A percentile compares a stretch with the other conserved stretches of the same genome.
These are phyloP conservation scores for Chaetorhynchus papuensis DNA, from an alignment of 2,113 vertebrate species.

Conservation along the genomic window DNA sequence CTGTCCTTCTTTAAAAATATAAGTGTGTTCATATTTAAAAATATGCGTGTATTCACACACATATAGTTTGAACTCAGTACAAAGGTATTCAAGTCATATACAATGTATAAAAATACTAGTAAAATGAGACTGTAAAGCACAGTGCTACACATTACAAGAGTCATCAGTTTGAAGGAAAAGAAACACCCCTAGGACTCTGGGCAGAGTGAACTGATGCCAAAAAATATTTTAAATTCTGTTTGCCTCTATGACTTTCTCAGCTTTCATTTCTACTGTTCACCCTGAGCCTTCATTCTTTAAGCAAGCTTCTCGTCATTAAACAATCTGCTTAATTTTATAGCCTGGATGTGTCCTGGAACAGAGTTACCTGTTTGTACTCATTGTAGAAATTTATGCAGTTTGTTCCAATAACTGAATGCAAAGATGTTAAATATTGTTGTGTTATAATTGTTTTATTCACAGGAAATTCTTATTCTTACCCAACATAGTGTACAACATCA, in stretches of 20 bases:
- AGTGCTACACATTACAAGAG: not conserved
- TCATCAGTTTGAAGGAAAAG: not conserved
- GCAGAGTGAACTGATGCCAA: not conserved
- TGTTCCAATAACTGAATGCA: not conserved
- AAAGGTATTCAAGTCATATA: not conserved
- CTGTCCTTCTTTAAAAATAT: not conserved
- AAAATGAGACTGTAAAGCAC: not conserved
- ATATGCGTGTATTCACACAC: not conserved
- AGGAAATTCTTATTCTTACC: not conserved
- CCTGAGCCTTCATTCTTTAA: not conserved
- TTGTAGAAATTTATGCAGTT: not conserved
- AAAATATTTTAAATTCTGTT: not conserved
- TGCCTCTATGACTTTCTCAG: not conserved
- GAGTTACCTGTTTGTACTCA: not conserved
- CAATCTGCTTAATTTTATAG: not conserved
- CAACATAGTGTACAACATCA: not conserved
- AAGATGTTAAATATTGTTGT: not conserved
- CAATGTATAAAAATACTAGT: not conserved
- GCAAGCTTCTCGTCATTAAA: not conserved
- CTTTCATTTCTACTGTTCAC: not conserved
- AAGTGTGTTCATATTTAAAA: not conserved
- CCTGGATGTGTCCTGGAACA: not conserved
- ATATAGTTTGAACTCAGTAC: not conserved
- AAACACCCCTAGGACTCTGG: not conserved
- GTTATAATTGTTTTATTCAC: not conserved